Evolutionary conservation across 2,113 vertebrate genomes (phyloP), one percentile per base, ranked within the genome.

Genomic region (Alethe diademata): DNA sequence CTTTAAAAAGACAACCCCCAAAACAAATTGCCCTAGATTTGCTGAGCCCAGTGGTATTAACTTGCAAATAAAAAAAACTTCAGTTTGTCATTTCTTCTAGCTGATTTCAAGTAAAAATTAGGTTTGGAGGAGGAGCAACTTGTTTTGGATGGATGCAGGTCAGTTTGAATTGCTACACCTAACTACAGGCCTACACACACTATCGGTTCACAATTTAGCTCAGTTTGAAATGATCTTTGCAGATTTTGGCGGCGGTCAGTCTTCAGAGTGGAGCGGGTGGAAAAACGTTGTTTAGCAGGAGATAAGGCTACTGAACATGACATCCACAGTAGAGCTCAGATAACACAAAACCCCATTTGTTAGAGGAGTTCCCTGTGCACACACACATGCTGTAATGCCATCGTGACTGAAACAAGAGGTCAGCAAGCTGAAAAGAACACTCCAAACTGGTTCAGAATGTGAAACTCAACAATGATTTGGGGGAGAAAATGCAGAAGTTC

Each of bases 91-190:
- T 94, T 97, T 98, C 86, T 97, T 95, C 95, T 95, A 97, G 93
- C 83, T 92, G 96, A 97, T 95, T 98, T 98, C 98, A 98, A 98
- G 98, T 98, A 98, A 97, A 97, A 98, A 93, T 95, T 97, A 97
- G 87, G 94, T 96, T 95, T 96, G 81, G 69, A 93, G 76, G 66
- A 96, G 80, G 95, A 97, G 92, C 97, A 97, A 97, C 93, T 97
- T 95, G 96, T 98, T 97, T 98, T 94, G 95, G 95, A 98, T 97
- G 96, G 96, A 98, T 96, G 97, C 95, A 96, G 96, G 97, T 97
- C 97, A 97, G 95, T 98, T 96, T 97, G 96, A 97, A 95, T 97
- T 88, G 94, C 97, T 97, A 97, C 90, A 97, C 92, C 97, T 97
- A 98, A 97, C 97, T 98, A 97, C 92, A 97, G 94, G 92, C 94